Base-by-base conservation (phyloP, 2,888 invertebrate species). In the Odontocolon sp. region DNA sequence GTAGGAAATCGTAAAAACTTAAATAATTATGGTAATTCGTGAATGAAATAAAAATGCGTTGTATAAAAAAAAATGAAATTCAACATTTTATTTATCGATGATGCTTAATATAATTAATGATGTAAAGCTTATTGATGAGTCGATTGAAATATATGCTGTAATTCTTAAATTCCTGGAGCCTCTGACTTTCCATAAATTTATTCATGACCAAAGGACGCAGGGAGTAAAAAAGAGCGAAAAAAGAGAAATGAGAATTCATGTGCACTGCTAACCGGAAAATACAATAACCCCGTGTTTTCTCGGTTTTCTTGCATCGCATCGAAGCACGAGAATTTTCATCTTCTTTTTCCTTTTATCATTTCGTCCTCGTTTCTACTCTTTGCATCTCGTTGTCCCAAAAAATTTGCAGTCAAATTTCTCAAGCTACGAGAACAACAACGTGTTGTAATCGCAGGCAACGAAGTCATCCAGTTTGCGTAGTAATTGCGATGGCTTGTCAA, bases 151-250 rank as follows among this genome's bases (percentile, higher is more conserved):
- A n/a, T n/a, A n/a, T n/a, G n/a, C n/a, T n/a, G n/a, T n/a, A n/a
- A n/a, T n/a, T n/a, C n/a, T n/a, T n/a, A n/a, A n/a, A n/a, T n/a
- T n/a, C n/a, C n/a, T n/a, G n/a, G n/a, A 11, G 33, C 5, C 42
- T 14, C 16, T 47, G 28, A 52, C 45, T 64, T 52, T 70, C 40
- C 23, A 9, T 59, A 70, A 75, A 75, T 75, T 75, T 70, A 75
- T 75, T 75, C 70, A 75, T 59, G 64, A 75, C 40, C 23, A 33
- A 5, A 40, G 14, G 9, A 33, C 3, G 9, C 14, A 16, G 54
- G 1, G 23, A 50, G 52, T 1, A 9, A 26, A 23, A 8, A 3
- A 16, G 26, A 45, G 23, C 21, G 14, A 21, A 45, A 28, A 36
- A 23, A 8, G 9, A 11, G 9, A 52, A 56, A 26, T 11, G 47